Base-by-base conservation (phyloP, 1,140 invertebrate species). In the Whitmania pigra region DNA sequence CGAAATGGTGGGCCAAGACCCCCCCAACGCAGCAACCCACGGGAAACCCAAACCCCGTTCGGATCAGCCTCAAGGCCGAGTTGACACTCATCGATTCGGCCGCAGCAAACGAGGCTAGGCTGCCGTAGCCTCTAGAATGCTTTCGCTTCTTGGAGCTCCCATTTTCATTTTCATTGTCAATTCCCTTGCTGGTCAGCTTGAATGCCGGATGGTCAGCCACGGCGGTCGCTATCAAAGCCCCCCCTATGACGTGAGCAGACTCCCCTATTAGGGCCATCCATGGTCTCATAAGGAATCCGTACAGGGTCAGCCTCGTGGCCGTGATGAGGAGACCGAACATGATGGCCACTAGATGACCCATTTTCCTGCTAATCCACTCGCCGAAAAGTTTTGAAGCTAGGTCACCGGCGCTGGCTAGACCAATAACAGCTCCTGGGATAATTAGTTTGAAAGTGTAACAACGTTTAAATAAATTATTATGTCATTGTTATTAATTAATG, bases 211-310 rank as follows among this genome's bases (percentile, higher is more conserved):
- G 49, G 69, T 70, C 49, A 9, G n/a, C 36, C 25, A 54, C 69
- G 20, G 69, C 69, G 3, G 69, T 49, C 4, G 22, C 31, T 22
- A 70, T 22, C 22, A 70, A 49, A 36, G 69, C 49, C 17, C 49
- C 31, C 22, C 69, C 49, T 36, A 70, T 4, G 36, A 70, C 49
- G 29, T 70, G 40, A 20, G 18, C 53, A 13, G 43, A 25, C 29
- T 70, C 69, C 25, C 40, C 69, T 20, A 54, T 49, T 15, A 70
- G 11, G 27, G 69, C 69, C 18, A 70, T 49, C 69, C 40, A 54
- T 20, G 69, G 69, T 25, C 53, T 49, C n/a, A 53, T 49, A 17
- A 70, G n/a, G 69, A 70, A 70, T 7, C 31, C 31, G 69, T 70
- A 70, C 5, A 70, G 25, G 36, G 49, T 20, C 20, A 36, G 25